Base-by-base conservation (phyloP, 2,888 invertebrate species). In the Neuroscelio doddi region DNA sequence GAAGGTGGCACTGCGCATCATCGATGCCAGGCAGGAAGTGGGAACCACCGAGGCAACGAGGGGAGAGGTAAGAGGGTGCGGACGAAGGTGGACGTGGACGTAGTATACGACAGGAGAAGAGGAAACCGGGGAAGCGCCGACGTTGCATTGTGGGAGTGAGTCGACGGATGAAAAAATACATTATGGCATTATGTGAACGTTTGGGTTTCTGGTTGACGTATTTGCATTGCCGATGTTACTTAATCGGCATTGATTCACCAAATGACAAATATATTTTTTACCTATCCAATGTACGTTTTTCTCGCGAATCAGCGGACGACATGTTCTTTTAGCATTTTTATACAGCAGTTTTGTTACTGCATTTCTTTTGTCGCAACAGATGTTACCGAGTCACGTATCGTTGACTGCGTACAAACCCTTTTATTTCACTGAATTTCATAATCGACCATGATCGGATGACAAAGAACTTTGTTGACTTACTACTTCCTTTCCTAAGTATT, bases 1-100 rank as follows among this genome's bases (percentile, higher is more conserved):
- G n/a, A 73, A 76, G 77, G 80, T 80, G 80, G 83, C 82, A 80
- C 81, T 81, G 81, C 82, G 82, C 82, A 82, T 82, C 82, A 80
- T 79, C 80, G 80, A 79, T 82, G 81, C 78, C 73, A 74, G 78
- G 76, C 83, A 80, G 83, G 83, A 82, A 82, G 80, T 80, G 75
- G 75, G 74, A 76, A 78, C 61, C 71, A 70, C 64, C 73, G 71
- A 71, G 75, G 74, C 75, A 65, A 16, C 38, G 42, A 49, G 62
- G 61, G 52, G 56, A 56, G 59, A 47, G 59, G 59, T 17, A 62
- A 15, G 58, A 64, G 39, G 66, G 66, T 57, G 51, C 34, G 46
- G 51, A 46, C 46, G 63, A 69, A 64, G 71, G 65, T 61, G 67
- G 50, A 62, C 62, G 41, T 50, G 68, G 52, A 64, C 64, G 45